phyloP scores from a whole-genome alignment of 64 coral and sea anemone species.

The Orbicella faveolata region DNA sequence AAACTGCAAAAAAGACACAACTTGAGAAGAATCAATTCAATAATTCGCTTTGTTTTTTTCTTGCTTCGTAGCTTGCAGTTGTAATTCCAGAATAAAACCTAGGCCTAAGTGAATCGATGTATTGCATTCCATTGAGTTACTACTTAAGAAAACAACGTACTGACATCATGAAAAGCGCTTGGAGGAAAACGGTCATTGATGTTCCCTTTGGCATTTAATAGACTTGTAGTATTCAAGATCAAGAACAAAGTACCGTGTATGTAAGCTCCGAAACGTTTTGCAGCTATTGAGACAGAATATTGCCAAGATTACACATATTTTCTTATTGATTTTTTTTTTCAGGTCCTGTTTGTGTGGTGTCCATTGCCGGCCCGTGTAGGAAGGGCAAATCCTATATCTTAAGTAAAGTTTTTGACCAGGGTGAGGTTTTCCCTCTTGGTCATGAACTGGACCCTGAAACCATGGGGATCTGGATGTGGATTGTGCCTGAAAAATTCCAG shows the following conservation, averaged over 20 bases:
- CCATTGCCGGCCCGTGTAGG: constrained; percentile 22
- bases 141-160: not conserved
- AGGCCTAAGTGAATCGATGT: not conserved
- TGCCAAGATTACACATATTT: not conserved
- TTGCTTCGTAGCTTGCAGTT: not conserved
- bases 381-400: constrained; percentile 29
- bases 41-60: not conserved
- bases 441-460: constrained; percentile 28
- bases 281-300: not conserved
- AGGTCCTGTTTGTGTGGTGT: constrained; percentile 41
- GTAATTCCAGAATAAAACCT: not conserved
- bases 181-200: not conserved
- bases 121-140: not conserved
- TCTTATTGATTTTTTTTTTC: not conserved
- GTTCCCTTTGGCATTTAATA: not conserved
- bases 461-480: constrained; percentile 40
- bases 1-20: not conserved
- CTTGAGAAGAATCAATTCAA: not conserved
- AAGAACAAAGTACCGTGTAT: not conserved
- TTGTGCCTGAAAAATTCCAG: constrained; percentile 27
- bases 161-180: not conserved
- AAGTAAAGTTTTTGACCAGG: not conserved
- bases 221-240: not conserved
- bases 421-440: constrained; percentile 26
- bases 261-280: not conserved